These are phyloP conservation scores for Misgurnus mizolepis DNA, from an alignment of 2,113 vertebrate species.

Conservation along the genomic window DNA sequence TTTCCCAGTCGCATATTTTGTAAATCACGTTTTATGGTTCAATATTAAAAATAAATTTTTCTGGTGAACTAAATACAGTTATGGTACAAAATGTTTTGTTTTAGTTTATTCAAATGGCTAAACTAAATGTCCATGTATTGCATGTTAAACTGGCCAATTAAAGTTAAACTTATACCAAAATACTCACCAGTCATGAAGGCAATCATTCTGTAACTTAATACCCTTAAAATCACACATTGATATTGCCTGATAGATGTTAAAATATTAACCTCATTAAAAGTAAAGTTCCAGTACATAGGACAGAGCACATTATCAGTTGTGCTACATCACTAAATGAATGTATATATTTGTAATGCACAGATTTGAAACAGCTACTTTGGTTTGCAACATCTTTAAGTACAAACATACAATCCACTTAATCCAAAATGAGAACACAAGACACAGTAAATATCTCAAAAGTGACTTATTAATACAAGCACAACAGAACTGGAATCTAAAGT, in stretches of 20 bases:
- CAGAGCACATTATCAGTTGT: neutral
- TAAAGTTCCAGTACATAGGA: neutral
- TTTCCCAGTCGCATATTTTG: neutral
- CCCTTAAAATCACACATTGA: too few species aligned
- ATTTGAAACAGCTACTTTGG: neutral
- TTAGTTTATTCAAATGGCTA: neutral
- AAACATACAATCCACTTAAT: neutral
- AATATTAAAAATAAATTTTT: neutral
- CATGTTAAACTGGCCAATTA: neutral
- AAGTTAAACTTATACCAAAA: neutral
- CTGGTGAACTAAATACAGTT: neutral
- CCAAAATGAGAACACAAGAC: neutral
- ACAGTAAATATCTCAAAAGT: neutral
- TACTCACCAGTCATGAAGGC: neutral
- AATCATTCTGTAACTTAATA: neutral
- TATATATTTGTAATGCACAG: neutral
- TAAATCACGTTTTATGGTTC: neutral
- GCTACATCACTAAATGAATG: neutral
- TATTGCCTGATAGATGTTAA: neutral
- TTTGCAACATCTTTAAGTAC: neutral
- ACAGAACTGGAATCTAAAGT: conserved; percentile 49
- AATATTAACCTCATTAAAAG: neutral
- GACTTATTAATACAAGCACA: conserved; percentile 13
- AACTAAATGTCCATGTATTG: neutral
- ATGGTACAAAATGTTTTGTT: neutral